Evolutionary conservation across 2,888 invertebrate genomes (phyloP).

Genomic region (Amorpha juglandis): DNA sequence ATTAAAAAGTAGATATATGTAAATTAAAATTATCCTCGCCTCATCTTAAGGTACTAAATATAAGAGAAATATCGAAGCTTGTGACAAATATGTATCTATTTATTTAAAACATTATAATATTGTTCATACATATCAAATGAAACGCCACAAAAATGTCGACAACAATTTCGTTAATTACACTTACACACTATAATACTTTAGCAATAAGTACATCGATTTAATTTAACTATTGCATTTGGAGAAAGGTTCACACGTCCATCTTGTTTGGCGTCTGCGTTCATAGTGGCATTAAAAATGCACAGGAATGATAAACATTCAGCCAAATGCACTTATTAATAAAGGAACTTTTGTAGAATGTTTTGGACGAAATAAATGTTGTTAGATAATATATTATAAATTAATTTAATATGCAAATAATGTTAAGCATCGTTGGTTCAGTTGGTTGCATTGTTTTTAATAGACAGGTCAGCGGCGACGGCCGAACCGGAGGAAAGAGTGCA

Average conservation of each 20-base stretch:
- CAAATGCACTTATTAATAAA: slow-evolving; percentile 35
- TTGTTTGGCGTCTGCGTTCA: slow-evolving; percentile 38
- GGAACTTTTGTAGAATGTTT: slow-evolving; percentile 66
- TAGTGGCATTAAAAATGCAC: slow-evolving; percentile 42
- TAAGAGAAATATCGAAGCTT: slow-evolving; percentile 51
- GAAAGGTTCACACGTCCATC: slow-evolving; percentile 60
- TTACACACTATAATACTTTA: slow-evolving; percentile 74
- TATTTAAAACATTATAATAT: slow-evolving; percentile 79
- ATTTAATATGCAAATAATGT: slow-evolving; percentile 37
- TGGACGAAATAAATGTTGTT: slow-evolving; percentile 66
- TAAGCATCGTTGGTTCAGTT: slow-evolving; percentile 50
- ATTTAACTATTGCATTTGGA: slow-evolving; percentile 59
- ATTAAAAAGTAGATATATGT: too few relatives aligned
- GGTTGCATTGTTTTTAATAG: slow-evolving; percentile 33
- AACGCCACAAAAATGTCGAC: slow-evolving; percentile 76
- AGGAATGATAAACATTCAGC: slow-evolving; percentile 51
- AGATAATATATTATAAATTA: slow-evolving; percentile 27
- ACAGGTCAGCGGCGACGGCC: slow-evolving; percentile 89
- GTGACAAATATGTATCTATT: slow-evolving; percentile 80
- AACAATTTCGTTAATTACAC: slow-evolving; percentile 71
- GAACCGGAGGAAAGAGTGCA: slow-evolving; percentile 95
- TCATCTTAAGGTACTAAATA: background rate
- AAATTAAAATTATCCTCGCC: too few relatives aligned
- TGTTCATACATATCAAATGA: slow-evolving; percentile 70
- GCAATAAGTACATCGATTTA: slow-evolving; percentile 66